Conservation (phyloP, 2,113 vertebrate genomes). For the mouse (Mus musculus) region DNA sequence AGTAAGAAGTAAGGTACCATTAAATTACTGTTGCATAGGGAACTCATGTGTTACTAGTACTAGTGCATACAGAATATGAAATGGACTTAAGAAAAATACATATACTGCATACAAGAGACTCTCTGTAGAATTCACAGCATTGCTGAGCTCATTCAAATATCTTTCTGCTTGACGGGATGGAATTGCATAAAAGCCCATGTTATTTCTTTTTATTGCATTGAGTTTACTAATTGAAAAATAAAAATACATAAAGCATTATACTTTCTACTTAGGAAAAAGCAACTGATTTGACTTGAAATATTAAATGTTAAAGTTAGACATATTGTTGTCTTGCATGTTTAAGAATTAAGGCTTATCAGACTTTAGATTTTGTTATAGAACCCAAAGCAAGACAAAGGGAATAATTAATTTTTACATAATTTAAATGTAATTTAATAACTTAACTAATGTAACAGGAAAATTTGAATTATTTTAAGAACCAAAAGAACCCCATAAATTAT, state of each 20-base stretch:
- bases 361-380: neutral
- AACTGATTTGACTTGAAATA: neutral
- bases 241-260: neutral
- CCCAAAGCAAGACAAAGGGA: conserved; percentile 18
- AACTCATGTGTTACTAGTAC: conserved; percentile 62
- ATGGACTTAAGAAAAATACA: conserved; percentile 64
- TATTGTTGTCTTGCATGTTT: neutral
- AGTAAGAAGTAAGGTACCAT: conserved; percentile 72
- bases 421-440: conserved; percentile 13
- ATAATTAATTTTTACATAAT: neutral
- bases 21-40: conserved; percentile 75
- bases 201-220: neutral
- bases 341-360: conserved; percentile 39
- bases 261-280: neutral
- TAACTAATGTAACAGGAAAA: neutral
- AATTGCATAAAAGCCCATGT: neutral
- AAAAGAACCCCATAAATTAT: neutral
- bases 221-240: conserved; percentile 13
- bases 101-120: neutral
- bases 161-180: neutral
- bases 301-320: neutral
- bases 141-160: conserved; percentile 43
- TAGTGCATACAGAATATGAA: conserved; percentile 59
- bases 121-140: neutral
- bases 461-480: conserved; percentile 5